Percentiles rank a stretch among this genome's conserved stretches.
These are phyloP conservation scores for Barnardius zonarius DNA, from an alignment of 2,113 vertebrate genomes.

Conservation along the genomic window DNA sequence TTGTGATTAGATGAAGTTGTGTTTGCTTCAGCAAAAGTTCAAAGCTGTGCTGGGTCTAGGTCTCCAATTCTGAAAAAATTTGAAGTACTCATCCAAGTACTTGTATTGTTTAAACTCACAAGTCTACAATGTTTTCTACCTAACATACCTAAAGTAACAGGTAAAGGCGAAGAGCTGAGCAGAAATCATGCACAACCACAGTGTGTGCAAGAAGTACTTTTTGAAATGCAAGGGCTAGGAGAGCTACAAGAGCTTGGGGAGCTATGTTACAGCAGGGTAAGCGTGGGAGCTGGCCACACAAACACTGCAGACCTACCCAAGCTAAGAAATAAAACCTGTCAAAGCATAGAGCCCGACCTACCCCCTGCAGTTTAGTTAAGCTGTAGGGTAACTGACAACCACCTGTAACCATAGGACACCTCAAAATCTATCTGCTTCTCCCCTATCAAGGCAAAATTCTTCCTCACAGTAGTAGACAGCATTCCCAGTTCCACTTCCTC, in stretches of 20 bases:
- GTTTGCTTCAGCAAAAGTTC: neutral
- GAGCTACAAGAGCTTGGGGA: neutral
- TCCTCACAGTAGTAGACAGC: neutral
- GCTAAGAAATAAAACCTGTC: neutral
- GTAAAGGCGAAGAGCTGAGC: neutral
- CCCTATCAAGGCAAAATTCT: neutral
- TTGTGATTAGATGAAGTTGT: neutral
- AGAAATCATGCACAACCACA: neutral
- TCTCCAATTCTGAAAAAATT: neutral
- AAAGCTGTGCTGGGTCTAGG: neutral
- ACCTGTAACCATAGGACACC: rapidly evolving
- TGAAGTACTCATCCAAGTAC: neutral
- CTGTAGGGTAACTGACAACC: neutral
- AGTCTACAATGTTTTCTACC: neutral
- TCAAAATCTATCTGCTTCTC: neutral
- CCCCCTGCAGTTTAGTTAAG: neutral
- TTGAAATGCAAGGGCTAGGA: neutral
- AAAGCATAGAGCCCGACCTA: neutral
- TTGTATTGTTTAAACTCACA: neutral
- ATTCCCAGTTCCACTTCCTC: neutral
- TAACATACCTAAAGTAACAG: neutral
- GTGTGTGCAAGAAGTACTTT: neutral
- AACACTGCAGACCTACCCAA: neutral
- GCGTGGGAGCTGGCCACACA: rapidly evolving
- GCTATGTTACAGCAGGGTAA: neutral